Base-by-base conservation (phyloP, 2,888 invertebrate species). In the Hemithea aestivaria region DNA sequence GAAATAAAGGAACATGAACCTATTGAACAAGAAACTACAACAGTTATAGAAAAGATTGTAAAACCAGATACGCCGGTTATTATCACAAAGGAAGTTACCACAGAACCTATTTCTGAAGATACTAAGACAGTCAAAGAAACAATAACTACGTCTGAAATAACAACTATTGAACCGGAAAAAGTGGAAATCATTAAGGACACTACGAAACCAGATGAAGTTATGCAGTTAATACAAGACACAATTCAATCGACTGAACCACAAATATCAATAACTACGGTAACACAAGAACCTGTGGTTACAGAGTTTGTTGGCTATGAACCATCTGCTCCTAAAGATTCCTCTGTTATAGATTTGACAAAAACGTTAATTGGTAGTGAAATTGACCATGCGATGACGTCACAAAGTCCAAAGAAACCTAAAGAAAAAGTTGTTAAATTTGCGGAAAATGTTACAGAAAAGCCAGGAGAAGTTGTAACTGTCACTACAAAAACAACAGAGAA, bases 331-430 rank as follows among this genome's bases (percentile, higher is more conserved):
- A 46, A 47, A 36, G 41, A 47, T 27, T 28, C 30, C 2, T 45
- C 40, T 12, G 24, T 53, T 6, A 46, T 46, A 30, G 56, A 65
- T 28, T 36, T 51, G 7, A 57, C 57, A 2, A 54, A 58, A 25
- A 42, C 28, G 22, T 52, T 67, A 2, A 54, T 68, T 31, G 56
- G 45, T 7, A 60, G 45, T 42, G 67, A 68, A 58, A 51, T 52
- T 28, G 53, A 55, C n/a, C 51, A 66, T 30, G 49, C 59, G 16
- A 35, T 30, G 6, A 11, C 35, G 10, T 30, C 48, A 11, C 36
- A 37, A 34, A 20, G 16, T 2, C 11, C 9, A 23, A 34, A 38
- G 23, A 41, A 39, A 34, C 5, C 10, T 3, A 20, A 22, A 25
- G 23, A 24, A 12, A 35, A 39, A 26, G 16, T 7, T 11, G 24